A percentile compares a stretch with the other conserved stretches of the same genome.
Evolutionary conservation across 2,113 vertebrate species (phyloP).

Genomic region (Pyrgilauda ruficollis): DNA sequence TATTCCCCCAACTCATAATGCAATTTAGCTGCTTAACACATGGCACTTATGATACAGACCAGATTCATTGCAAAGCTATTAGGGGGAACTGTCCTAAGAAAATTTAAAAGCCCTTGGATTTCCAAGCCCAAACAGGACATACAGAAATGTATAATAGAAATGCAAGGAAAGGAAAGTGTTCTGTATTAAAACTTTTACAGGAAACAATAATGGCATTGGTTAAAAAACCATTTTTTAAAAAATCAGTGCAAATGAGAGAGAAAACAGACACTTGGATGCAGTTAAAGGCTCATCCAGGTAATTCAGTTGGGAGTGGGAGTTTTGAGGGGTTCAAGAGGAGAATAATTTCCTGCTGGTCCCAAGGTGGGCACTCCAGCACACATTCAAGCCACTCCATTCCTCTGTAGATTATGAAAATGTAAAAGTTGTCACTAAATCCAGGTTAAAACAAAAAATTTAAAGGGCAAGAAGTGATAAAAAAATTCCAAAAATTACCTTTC

Average conservation of each 20-base stretch:
- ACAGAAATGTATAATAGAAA: not conserved
- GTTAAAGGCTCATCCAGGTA: not conserved
- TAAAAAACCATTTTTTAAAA: not conserved
- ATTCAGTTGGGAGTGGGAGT: not conserved
- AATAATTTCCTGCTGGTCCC: not conserved
- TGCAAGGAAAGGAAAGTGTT: not conserved
- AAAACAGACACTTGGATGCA: not conserved
- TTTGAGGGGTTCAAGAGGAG: not conserved
- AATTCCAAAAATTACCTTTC: not conserved
- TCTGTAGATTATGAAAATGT: not conserved
- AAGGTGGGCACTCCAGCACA: too few relatives aligned
- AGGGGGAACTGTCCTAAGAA: not conserved
- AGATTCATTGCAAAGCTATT: not conserved
- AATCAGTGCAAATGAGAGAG: not conserved
- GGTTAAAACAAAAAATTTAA: not conserved
- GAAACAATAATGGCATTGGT: not conserved
- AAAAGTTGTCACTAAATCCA: not conserved
- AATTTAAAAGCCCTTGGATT: not conserved
- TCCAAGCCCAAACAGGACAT: not conserved
- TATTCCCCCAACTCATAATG: not conserved
- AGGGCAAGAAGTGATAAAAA: not conserved
- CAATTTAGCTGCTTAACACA: slow-evolving; percentile 29
- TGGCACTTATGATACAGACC: not conserved
- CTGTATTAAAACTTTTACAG: not conserved
- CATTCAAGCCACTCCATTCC: not conserved